Evolutionary conservation across 1,140 invertebrate species (phyloP), one percentile per base, ranked within the genome.

Genomic region (Apis laboriosa): DNA sequence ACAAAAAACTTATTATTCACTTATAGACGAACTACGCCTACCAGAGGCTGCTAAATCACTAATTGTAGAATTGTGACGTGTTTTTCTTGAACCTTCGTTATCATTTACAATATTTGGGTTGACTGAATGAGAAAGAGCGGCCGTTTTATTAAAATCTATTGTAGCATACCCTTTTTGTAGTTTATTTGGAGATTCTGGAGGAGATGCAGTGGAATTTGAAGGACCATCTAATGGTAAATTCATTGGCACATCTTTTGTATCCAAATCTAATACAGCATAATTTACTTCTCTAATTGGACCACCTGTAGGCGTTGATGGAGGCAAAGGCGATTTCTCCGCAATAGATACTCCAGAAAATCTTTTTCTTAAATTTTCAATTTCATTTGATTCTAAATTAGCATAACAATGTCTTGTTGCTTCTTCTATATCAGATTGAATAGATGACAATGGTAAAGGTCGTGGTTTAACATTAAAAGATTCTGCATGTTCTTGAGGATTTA

Each of bases 61-160:
- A 90, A 96, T 95, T 49, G 95, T 95, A 63, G 96, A 96, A 89
- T 96, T 96, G 86, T 96, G 96, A 80, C 96, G 93, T 43, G 96
- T 97, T 90, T 96, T 96, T 72, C 96, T 93, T 28, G 95, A 95
- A 55, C 95, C 95, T 87, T 96, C 95, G 74, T 93, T 93, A 89
- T 96, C 94, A 75, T 95, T 91, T 19, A 95, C 94, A 78, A 94
- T 88, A 88, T 94, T 94, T 3, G 95, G 94, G 91, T 96, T 94
- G 85, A 95, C 91, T 78, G 95, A 95, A 90, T 96, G 94, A 15
- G 96, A 97, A n/a, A 99, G 94, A 21, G 98, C 98, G 53, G 96
- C 96, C 2, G 98, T 99, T 93, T 97, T 97, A 89, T 98, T 97
- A 92, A 99, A 99, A 94, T 99, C 98, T 80, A 99, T 99, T 0